Evolutionary conservation across 2,888 invertebrate species (phyloP), one percentile per base, ranked within the genome.

Genomic region (Trisateles emortualis): DNA sequence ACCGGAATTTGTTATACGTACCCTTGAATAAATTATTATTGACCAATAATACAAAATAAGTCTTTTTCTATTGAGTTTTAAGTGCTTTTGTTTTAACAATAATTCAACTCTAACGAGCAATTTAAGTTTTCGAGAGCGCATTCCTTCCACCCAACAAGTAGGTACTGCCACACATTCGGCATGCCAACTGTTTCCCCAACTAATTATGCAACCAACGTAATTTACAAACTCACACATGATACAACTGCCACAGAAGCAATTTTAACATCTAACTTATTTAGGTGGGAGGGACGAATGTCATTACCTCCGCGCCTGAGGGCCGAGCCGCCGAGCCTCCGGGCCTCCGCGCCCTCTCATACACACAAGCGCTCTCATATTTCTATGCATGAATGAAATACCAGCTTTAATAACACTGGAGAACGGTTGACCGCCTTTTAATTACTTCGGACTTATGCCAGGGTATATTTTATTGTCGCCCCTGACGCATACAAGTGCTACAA

Each of bases 381-480:
- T 71, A 73, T 72, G 73, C 76, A 74, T 78, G 78, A 72, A 69
- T 70, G 68, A 65, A 65, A 72, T 71, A 59, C 70, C 67, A 52
- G 50, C 54, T 62, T 58, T 65, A 69, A 76, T 68, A 59, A 67
- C 56, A 52, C 60, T 63, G 58, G 47, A 61, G 53, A 53, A 59
- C 51, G 58, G 61, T 49, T 51, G 56, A 47, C 54, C 46, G 48
- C 61, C 33, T 63, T 72, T 69, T 69, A 74, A 73, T 74, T 73
- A 73, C 53, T 55, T 17, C 8, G 14, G 11, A 41, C 40, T 45
- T 13, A 36, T 33, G 5, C 32, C 3, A 9, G 4, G 11, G 13
- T 11, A 4, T 10, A 14, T 33, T 14, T 33, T 33, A 33, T 33
- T 33, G 33, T 33, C 14, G 9, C 14, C 8, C 1, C 14, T 13